A percentile compares a stretch with the other conserved stretches of the same genome.
These are phyloP conservation scores for Pseudeuparius sepicola DNA, from an alignment of 2,888 invertebrate species.

Conservation along the genomic window DNA sequence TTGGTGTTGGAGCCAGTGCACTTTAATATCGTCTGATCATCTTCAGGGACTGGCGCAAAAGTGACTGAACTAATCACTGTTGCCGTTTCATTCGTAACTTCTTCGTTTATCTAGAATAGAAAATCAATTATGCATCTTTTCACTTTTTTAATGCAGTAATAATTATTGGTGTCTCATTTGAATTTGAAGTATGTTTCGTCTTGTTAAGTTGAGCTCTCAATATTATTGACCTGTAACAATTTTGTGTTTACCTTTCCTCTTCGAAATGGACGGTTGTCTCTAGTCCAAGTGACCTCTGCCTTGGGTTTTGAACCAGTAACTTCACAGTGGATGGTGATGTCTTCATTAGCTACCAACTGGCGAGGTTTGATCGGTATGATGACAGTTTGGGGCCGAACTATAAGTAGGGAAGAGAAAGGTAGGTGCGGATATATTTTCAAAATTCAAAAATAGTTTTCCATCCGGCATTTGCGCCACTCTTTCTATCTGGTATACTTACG, in stretches of 20 bases:
- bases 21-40: slow-evolving; percentile 72
- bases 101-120: slow-evolving; percentile 47
- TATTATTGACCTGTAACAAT: no score
- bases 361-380: slow-evolving; percentile 66
- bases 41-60: slow-evolving; percentile 75
- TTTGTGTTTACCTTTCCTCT: slow-evolving; percentile 70
- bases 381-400: slow-evolving; percentile 74
- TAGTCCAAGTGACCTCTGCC: slow-evolving; percentile 76
- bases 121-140: no score
- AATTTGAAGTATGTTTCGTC: no score
- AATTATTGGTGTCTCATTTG: no score
- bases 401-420: slow-evolving; percentile 28
- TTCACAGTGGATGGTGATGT: slow-evolving; percentile 71
- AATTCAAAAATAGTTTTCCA: slow-evolving; percentile 5
- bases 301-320: slow-evolving; percentile 79
- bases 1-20: slow-evolving; percentile 80
- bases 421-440: not conserved
- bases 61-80: slow-evolving; percentile 67
- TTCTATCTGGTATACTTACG: slow-evolving; percentile 53
- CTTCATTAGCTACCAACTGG: slow-evolving; percentile 67
- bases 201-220: no score
- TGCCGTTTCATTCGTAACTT: slow-evolving; percentile 52
- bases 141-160: no score
- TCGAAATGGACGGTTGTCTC: slow-evolving; percentile 67
- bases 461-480: not conserved